A percentile compares a stretch with the other conserved stretches of the same genome.
These are phyloP conservation scores for Scomber japonicus DNA, from an alignment of 2,113 vertebrate genomes.

Conservation along the genomic window DNA sequence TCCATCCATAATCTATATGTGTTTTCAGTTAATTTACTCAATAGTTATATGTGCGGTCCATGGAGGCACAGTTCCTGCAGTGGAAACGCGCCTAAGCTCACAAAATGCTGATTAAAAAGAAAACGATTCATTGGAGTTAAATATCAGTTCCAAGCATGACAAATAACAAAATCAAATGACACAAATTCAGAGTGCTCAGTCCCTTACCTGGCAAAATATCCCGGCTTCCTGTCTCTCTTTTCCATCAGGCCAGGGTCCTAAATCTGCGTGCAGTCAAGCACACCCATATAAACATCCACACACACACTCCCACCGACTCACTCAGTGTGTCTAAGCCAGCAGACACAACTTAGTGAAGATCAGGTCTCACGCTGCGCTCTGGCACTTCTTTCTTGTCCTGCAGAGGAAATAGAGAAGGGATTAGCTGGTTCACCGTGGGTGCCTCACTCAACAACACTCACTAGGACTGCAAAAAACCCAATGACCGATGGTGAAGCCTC, in stretches of 20 bases:
- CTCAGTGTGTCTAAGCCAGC: constrained; percentile 38
- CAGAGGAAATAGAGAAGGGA: constrained; percentile 11
- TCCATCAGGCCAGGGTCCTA: constrained; percentile 77
- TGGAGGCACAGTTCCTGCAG: background rate
- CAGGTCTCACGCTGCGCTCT: constrained; percentile 32
- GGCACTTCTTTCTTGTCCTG: constrained; percentile 56
- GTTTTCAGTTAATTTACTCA: too few species aligned
- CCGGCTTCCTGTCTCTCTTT: constrained; percentile 81
- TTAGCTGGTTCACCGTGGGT: constrained; percentile 40
- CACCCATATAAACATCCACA: constrained; percentile 54
- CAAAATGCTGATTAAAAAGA: background rate
- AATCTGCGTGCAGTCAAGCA: constrained; percentile 44
- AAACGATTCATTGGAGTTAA: background rate
- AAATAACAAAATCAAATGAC: background rate
- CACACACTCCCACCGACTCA: constrained; percentile 1
- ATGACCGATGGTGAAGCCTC: constrained; percentile 42
- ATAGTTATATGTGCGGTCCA: background rate
- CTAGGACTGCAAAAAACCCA: constrained; percentile 23
- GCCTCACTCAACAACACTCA: constrained; percentile 47
- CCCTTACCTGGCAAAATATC: constrained; percentile 83
- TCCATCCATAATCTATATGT: too few species aligned
- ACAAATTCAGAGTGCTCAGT: background rate
- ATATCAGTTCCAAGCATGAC: background rate
- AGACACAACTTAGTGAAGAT: constrained; percentile 40
- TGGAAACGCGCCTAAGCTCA: too few species aligned